These are phyloP conservation scores for Nyctalus aviator DNA, from an alignment of 2,797 vertebrate genomes.

Conservation along the genomic window DNA sequence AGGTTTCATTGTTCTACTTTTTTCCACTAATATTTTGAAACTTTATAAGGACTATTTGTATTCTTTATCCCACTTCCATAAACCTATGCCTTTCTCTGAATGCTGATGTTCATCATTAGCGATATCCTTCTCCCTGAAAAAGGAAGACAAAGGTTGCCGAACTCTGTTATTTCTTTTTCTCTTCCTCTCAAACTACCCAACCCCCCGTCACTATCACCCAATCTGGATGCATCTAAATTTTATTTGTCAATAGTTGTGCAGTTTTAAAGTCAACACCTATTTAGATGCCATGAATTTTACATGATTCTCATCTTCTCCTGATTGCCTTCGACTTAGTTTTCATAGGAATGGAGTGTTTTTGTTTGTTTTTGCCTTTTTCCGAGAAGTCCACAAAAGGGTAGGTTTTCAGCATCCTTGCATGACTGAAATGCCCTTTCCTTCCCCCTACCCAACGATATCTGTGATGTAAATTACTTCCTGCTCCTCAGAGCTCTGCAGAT, in stretches of 20 bases:
- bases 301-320: not conserved
- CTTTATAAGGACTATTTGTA: not conserved
- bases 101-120: not conserved
- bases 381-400: accelerated
- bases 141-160: not conserved
- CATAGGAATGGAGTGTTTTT: not conserved
- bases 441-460: accelerated
- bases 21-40: not conserved
- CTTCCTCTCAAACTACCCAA: not conserved
- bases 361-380: not conserved
- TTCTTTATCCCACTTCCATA: not conserved
- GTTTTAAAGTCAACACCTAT: not conserved
- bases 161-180: not conserved
- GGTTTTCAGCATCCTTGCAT: not conserved
- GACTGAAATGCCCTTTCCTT: not conserved
- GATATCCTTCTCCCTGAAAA: not conserved
- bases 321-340: not conserved
- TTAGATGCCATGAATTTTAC: not conserved
- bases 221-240: not conserved
- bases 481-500: not conserved
- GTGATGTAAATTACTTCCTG: not conserved
- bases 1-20: not conserved
- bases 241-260: not conserved
- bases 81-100: not conserved
- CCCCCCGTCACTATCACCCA: not conserved